These are phyloP conservation scores for Notamacropus eugenii DNA, from an alignment of 2,797 vertebrate genomes.

Conservation along the genomic window DNA sequence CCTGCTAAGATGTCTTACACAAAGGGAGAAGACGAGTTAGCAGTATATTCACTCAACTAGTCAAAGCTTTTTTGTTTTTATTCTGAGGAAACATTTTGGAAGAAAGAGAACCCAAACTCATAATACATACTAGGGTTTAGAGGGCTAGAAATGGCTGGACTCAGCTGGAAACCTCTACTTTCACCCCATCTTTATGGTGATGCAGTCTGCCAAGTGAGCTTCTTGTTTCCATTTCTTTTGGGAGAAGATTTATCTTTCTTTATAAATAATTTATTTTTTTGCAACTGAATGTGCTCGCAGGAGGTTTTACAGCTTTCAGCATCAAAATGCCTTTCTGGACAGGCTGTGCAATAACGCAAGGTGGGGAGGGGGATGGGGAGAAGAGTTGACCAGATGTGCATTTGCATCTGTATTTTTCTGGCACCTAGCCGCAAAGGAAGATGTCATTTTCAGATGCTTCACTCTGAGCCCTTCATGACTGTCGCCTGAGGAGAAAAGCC, in stretches of 20 bases:
- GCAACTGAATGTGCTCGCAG: not conserved
- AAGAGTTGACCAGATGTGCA: slow-evolving; percentile 16
- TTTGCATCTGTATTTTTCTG: slow-evolving; percentile 35
- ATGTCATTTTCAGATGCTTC: slow-evolving; percentile 25
- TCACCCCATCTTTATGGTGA: slow-evolving; percentile 3
- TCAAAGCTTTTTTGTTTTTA: not conserved
- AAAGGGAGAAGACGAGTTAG: not conserved
- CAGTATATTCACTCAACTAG: not conserved
- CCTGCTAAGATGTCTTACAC: not conserved
- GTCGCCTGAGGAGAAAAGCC: slow-evolving; percentile 45
- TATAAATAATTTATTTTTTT: slow-evolving; percentile 38
- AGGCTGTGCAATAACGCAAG: not conserved
- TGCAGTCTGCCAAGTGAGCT: not conserved
- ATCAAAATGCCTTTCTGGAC: not conserved
- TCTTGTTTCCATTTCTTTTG: slow-evolving; percentile 15
- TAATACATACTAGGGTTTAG: slow-evolving; percentile 49
- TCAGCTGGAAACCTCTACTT: slow-evolving; percentile 12
- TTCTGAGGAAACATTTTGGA: slow-evolving; percentile 37
- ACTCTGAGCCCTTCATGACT: slow-evolving; percentile 6
- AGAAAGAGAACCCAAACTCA: slow-evolving; percentile 32
- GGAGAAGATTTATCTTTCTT: slow-evolving; percentile 18
- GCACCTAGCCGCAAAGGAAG: slow-evolving; percentile 1
- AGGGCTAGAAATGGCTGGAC: slow-evolving; percentile 16
- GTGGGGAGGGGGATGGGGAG: not conserved
- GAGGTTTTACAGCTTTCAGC: slow-evolving; percentile 20